A percentile compares a stretch with the other conserved stretches of the same genome.
phyloP scores from a whole-genome alignment of 2,888 invertebrate genomes.

The Drosophila lacicola region DNA sequence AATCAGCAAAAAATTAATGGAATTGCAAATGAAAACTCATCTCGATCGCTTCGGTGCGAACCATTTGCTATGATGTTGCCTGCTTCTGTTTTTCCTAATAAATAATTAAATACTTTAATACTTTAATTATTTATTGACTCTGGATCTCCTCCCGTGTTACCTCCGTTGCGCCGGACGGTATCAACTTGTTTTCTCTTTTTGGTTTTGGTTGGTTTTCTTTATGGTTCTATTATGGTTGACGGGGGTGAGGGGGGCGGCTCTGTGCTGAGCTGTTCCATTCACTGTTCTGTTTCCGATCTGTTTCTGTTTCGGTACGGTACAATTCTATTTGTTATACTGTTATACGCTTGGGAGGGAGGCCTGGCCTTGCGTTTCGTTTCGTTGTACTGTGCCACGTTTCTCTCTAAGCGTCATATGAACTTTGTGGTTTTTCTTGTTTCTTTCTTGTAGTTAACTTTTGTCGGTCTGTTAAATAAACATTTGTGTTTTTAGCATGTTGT shows the following conservation, averaged over 20 bases:
- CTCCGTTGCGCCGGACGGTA: slow-evolving; percentile 58
- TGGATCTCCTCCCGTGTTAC: slow-evolving; percentile 24
- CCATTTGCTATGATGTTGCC: background rate
- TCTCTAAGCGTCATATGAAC: slow-evolving; percentile 41
- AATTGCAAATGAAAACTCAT: background rate
- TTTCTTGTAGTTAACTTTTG: slow-evolving; percentile 50
- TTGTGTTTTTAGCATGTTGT: slow-evolving; percentile 24
- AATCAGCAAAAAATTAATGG: slow-evolving; percentile 2
- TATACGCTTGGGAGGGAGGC: background rate
- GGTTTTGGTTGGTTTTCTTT: background rate
- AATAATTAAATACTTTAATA: background rate
- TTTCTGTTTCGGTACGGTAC: background rate
- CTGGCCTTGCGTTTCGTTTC: slow-evolving; percentile 29
- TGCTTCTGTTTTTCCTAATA: slow-evolving; percentile 8
- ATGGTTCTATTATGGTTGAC: too few relatives aligned
- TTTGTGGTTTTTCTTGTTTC: background rate
- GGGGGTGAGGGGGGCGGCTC: background rate
- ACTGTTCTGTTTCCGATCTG: background rate
- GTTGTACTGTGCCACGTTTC: slow-evolving; percentile 58
- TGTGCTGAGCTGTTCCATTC: background rate
- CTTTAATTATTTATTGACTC: slow-evolving; percentile 11
- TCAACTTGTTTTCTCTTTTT: slow-evolving; percentile 36
- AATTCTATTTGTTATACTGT: background rate
- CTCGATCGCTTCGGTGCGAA: too few relatives aligned
- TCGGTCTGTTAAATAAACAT: slow-evolving; percentile 52